Percentiles rank a stretch among this genome's conserved stretches.
phyloP scores from a whole-genome alignment of 2,113 vertebrate species.

The Trogon surrucura region DNA sequence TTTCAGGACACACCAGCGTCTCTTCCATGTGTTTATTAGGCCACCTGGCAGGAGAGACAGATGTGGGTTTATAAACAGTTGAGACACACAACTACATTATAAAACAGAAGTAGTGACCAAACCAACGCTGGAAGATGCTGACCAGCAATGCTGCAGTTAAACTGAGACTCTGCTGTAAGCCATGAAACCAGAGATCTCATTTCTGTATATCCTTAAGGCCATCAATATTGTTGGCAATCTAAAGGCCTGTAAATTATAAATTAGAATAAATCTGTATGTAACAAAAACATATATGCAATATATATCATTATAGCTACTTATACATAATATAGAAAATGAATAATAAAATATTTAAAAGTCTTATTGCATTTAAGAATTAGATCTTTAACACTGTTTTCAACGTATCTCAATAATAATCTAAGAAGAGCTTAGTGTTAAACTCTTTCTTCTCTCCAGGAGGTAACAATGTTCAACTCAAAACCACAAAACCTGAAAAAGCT shows the following conservation, averaged over 20 bases:
- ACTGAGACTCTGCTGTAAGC: background rate
- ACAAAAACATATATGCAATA: background rate
- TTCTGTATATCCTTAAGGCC: background rate
- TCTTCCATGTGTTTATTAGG: constrained; percentile 94
- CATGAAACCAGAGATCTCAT: background rate
- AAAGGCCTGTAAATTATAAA: background rate
- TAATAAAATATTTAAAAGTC: background rate
- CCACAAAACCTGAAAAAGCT: background rate
- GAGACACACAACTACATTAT: background rate
- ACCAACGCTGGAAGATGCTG: background rate
- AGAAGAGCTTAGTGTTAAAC: background rate
- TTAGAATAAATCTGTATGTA: background rate
- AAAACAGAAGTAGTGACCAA: background rate
- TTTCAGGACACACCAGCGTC: constrained; percentile 97
- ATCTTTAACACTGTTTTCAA: background rate
- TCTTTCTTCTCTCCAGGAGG: background rate
- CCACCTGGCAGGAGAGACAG: constrained; percentile 81
- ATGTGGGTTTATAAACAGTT: background rate
- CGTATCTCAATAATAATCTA: background rate
- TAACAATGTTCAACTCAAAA: background rate
- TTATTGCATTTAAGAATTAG: background rate
- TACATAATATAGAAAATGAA: background rate
- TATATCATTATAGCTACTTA: background rate
- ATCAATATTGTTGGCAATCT: background rate
- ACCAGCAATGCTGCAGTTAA: background rate